These are phyloP conservation scores for Dicentrarchus labrax DNA, from an alignment of 2,113 vertebrate genomes.

Conservation along the genomic window DNA sequence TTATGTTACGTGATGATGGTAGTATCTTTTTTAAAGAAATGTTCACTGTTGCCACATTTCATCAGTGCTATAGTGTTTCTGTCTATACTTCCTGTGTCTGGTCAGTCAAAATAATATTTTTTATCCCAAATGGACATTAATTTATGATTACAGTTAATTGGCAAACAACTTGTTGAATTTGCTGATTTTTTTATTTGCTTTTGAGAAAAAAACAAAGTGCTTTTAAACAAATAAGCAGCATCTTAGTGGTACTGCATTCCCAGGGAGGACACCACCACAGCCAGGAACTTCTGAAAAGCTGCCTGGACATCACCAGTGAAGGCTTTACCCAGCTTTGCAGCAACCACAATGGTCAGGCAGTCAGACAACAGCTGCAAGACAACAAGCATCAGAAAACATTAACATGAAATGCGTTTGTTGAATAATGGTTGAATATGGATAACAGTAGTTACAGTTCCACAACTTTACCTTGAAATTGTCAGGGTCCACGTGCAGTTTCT, in stretches of 20 bases:
- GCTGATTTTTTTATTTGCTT: slow-evolving; percentile 28
- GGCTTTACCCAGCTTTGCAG: slow-evolving; percentile 54
- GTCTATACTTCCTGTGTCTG: no score
- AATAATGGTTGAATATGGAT: background rate
- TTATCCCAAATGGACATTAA: no score
- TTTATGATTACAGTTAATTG: no score
- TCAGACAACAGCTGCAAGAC: slow-evolving; percentile 87
- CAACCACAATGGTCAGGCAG: slow-evolving; percentile 84
- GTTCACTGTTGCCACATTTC: no score
- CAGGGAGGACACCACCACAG: slow-evolving; percentile 86
- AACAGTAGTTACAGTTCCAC: background rate
- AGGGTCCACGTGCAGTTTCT: slow-evolving; percentile 39
- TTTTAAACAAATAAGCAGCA: background rate
- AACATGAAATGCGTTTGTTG: background rate
- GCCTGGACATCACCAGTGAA: slow-evolving; percentile 82
- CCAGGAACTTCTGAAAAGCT: slow-evolving; percentile 87
- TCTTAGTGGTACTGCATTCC: slow-evolving; percentile 86
- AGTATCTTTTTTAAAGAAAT: no score
- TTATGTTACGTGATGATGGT: no score
- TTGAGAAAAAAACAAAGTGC: background rate
- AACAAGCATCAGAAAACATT: background rate
- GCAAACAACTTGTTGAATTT: background rate
- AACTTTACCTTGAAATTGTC: slow-evolving; percentile 29
- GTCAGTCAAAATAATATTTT: no score
- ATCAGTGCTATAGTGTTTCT: no score